phyloP scores from a whole-genome alignment of 2,797 vertebrate species.

The Sylvilagus floridanus region DNA sequence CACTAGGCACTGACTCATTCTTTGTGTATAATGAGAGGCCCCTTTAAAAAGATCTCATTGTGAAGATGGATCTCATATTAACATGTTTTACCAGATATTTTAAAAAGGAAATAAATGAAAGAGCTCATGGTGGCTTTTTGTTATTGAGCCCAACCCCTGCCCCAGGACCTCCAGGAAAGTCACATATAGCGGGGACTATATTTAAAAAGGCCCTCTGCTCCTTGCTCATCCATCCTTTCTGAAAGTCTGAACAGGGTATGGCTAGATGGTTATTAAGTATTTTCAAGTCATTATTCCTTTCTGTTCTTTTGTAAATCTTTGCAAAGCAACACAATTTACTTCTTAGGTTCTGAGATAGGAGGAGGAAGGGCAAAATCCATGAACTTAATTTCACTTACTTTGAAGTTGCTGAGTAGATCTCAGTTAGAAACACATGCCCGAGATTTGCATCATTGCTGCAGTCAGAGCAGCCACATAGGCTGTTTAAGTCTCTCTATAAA shows the following conservation, averaged over 20 bases:
- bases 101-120: background rate
- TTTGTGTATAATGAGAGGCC: background rate
- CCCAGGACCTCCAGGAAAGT: background rate
- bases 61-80: background rate
- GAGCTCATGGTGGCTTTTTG: background rate
- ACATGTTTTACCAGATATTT: background rate
- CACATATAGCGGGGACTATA: background rate
- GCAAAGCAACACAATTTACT: conserved; percentile 10
- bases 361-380: background rate
- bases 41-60: background rate
- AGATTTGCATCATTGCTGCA: background rate
- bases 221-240: conserved; percentile 12
- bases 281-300: conserved; percentile 57
- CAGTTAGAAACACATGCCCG: background rate
- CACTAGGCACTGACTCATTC: background rate
- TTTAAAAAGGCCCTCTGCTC: background rate
- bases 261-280: conserved; percentile 10
- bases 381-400: conserved; percentile 51
- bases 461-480: background rate
- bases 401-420: background rate
- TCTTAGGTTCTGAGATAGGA: background rate
- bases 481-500: background rate
- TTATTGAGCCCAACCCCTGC: background rate
- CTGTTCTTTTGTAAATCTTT: conserved; percentile 12
- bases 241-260: background rate